These are phyloP conservation scores for Pampusana beccarii DNA, from an alignment of 2,113 vertebrate genomes.

Conservation along the genomic window DNA sequence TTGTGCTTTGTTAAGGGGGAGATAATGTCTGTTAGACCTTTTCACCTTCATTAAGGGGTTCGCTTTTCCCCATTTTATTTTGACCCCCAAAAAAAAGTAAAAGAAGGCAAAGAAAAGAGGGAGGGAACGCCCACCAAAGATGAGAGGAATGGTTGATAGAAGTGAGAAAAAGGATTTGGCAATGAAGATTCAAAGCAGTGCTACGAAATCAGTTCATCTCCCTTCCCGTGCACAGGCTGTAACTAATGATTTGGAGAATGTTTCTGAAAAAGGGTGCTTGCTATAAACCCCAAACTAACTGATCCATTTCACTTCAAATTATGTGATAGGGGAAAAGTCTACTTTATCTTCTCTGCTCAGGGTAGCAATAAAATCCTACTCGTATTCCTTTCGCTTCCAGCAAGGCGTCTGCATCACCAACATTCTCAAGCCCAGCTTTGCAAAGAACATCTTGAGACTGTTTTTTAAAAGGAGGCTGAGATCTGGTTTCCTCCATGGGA, in stretches of 20 bases:
- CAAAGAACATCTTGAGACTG: background rate
- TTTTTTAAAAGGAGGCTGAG: background rate
- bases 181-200: background rate
- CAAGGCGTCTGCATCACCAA: background rate
- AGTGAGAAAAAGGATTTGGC: background rate
- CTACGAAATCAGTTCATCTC: background rate
- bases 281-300: background rate
- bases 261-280: background rate
- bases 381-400: background rate
- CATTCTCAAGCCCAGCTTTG: background rate
- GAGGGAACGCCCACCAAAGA: background rate
- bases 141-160: background rate
- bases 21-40: background rate
- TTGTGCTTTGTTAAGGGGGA: background rate
- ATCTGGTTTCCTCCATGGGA: background rate
- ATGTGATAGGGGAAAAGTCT: background rate
- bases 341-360: background rate
- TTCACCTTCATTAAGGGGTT: background rate
- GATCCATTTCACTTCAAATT: background rate
- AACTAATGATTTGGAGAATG: background rate
- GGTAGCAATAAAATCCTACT: background rate
- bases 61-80: background rate
- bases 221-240: background rate
- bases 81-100: background rate
- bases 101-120: background rate